These are phyloP conservation scores for Apotomis turbidana DNA, from an alignment of 2,888 invertebrate species.

Conservation along the genomic window DNA sequence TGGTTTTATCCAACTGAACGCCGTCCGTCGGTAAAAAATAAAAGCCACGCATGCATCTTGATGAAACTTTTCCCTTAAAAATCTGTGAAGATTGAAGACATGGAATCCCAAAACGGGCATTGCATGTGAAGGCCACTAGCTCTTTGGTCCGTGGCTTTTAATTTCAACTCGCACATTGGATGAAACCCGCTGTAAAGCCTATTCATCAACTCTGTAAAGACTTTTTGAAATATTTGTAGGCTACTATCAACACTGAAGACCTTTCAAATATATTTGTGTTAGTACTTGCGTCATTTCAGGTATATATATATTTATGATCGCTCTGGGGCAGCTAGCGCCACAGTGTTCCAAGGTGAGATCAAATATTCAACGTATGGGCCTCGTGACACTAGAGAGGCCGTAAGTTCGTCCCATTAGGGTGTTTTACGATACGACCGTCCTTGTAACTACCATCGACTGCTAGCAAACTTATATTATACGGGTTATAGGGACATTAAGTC, in stretches of 20 bases:
- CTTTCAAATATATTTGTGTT: neutral
- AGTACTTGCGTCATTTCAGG: neutral
- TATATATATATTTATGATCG: conserved; percentile 5
- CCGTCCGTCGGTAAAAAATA: too few species aligned
- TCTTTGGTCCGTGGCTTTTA: conserved; percentile 1
- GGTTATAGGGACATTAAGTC: neutral
- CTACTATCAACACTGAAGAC: neutral
- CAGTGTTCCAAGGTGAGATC: conserved; percentile 58
- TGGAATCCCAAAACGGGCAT: too few species aligned
- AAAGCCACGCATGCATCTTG: too few species aligned
- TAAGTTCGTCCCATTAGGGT: conserved; percentile 48
- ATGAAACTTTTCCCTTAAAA: too few species aligned
- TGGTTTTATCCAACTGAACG: too few species aligned
- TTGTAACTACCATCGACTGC: conserved; percentile 14
- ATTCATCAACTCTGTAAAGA: conserved; percentile 18
- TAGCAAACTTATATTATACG: neutral
- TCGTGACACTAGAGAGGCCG: conserved; percentile 51
- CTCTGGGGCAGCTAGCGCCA: neutral
- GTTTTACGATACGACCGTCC: conserved; percentile 50
- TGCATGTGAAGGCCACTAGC: neutral
- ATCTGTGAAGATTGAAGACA: too few species aligned
- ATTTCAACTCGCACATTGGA: neutral
- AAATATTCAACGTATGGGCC: conserved; percentile 59
- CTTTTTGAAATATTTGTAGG: conserved; percentile 21
- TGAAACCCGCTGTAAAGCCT: neutral